A percentile compares a stretch with the other conserved stretches of the same genome.
phyloP scores from a whole-genome alignment of 2,888 invertebrate species.

The Pecten maximus region DNA sequence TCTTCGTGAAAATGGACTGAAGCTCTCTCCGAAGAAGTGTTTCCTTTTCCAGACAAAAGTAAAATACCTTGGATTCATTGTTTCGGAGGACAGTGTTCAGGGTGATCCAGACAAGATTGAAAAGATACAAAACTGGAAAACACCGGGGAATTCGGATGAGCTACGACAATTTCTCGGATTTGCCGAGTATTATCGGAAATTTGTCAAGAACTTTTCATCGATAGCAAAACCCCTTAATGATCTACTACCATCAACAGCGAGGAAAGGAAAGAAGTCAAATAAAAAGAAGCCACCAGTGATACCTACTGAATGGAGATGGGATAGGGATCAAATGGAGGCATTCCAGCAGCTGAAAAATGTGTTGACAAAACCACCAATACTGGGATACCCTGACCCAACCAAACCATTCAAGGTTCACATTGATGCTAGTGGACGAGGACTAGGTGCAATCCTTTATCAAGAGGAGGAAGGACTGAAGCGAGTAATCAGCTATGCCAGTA shows the following conservation, averaged over 20 bases:
- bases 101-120: slow-evolving; percentile 36
- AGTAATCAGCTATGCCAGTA: slow-evolving; percentile 59
- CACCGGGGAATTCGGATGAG: no score
- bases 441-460: slow-evolving; percentile 57
- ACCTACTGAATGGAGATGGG: no score
- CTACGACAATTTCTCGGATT: no score
- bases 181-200: no score
- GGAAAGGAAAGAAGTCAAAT: slow-evolving; percentile 38
- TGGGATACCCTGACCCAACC: slow-evolving; percentile 52
- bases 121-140: no score
- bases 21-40: slow-evolving; percentile 58
- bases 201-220: no score
- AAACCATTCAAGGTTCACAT: slow-evolving; percentile 56
- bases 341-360: slow-evolving; percentile 49
- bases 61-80: slow-evolving; percentile 54
- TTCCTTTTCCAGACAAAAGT: slow-evolving; percentile 44
- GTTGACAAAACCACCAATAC: slow-evolving; percentile 51
- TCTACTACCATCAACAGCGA: not conserved
- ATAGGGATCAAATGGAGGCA: slow-evolving; percentile 35
- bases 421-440: slow-evolving; percentile 50
- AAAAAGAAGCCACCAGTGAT: no score
- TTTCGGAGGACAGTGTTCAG: slow-evolving; percentile 51
- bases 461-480: slow-evolving; percentile 44
- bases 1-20: slow-evolving; percentile 46
- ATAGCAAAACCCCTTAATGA: no score